Conservation (phyloP, 92 coral and sea anemone genomes). For the Palythoa caribaeorum region DNA sequence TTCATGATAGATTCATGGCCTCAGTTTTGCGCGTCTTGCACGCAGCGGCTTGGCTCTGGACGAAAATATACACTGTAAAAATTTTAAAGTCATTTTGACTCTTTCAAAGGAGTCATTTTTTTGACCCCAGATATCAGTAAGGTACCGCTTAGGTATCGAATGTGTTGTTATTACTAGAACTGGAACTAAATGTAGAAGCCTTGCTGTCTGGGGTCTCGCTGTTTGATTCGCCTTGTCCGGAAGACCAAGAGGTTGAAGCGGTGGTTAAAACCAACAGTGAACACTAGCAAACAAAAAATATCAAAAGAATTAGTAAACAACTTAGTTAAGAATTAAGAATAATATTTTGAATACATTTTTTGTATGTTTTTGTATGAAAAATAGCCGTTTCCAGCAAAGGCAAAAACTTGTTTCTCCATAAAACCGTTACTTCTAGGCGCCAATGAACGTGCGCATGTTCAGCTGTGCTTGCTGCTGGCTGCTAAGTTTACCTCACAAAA, state of each 20-base stretch:
- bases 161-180: too few species aligned
- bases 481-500: neutral
- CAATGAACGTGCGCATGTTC: constrained; percentile 34
- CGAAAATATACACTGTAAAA: too few species aligned
- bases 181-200: neutral
- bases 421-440: neutral
- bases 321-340: neutral
- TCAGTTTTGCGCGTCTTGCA: too few species aligned
- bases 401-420: too few species aligned
- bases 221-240: neutral
- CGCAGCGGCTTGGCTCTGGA: too few species aligned
- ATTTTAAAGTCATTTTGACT: too few species aligned
- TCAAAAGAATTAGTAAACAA: neutral
- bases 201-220: constrained; percentile 21
- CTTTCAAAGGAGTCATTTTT: too few species aligned
- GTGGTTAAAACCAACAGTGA: neutral
- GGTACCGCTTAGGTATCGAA: too few species aligned
- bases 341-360: constrained; percentile 2
- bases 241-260: neutral
- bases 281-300: neutral
- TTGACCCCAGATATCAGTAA: too few species aligned
- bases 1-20: too few species aligned
- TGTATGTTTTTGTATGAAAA: neutral
- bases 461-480: constrained; percentile 16
- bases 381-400: neutral